Conservation (phyloP, 2,113 vertebrate genomes). For the Hirundichthys speculiger region DNA sequence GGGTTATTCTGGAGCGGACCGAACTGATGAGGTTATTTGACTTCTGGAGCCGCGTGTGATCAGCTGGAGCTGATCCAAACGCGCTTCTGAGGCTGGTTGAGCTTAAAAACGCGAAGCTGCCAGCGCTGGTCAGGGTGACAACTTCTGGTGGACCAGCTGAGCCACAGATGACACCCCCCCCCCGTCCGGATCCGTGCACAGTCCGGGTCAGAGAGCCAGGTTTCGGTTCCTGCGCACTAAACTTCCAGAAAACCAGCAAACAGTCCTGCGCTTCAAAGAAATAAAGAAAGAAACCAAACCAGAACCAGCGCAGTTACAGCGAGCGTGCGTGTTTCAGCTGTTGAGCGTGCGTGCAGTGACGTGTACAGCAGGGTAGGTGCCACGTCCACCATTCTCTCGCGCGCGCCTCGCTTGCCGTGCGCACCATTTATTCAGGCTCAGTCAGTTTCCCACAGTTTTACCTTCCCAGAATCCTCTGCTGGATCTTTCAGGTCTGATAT, state of each 20-base stretch:
- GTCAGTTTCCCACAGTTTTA: not conserved
- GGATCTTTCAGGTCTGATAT: not conserved
- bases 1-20: no score
- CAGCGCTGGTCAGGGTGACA: conserved; percentile 2
- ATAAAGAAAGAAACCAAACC: not conserved
- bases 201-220: not conserved
- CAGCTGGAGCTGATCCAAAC: no score
- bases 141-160: conserved; percentile 22
- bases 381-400: conserved; percentile 73
- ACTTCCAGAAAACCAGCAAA: no score
- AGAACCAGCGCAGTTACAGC: not conserved
- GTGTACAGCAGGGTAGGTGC: conserved; percentile 70
- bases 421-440: conserved; percentile 13
- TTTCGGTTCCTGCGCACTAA: no score
- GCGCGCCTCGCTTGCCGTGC: conserved; percentile 22
- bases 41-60: no score
- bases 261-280: not conserved
- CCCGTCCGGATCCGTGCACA: not conserved
- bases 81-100: not conserved
- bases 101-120: conserved; percentile 6
- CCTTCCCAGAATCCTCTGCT: not conserved
- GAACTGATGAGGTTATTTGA: no score
- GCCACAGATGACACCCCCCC: conserved; percentile 27
- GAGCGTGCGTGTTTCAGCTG: conserved; percentile 4
- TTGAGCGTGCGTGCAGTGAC: conserved; percentile 56